Percentiles rank a stretch among this genome's conserved stretches.
phyloP scores from a whole-genome alignment of 1,140 invertebrate species.

The Maniola jurtina region DNA sequence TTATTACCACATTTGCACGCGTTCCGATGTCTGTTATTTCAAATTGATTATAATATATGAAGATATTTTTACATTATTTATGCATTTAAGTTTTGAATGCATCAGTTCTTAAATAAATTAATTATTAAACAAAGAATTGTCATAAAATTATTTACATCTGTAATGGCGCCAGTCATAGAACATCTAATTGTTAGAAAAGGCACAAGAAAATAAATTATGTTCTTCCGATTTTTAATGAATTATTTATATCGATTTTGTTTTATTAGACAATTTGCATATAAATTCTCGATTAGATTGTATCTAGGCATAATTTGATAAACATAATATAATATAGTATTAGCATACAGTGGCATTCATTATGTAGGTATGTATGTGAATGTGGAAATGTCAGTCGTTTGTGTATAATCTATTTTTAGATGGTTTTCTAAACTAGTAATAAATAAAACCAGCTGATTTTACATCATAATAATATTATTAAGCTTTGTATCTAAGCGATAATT shows the following conservation, averaged over 20 bases:
- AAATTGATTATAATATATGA: neutral
- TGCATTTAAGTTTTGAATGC: neutral
- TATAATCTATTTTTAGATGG: neutral
- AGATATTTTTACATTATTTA: neutral
- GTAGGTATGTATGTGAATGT: neutral
- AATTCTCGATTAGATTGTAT: conserved; percentile 3
- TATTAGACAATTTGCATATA: conserved; percentile 4
- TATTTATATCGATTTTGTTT: conserved; percentile 2
- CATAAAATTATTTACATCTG: neutral
- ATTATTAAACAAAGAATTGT: no score
- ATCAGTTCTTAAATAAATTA: neutral
- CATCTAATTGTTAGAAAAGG: neutral
- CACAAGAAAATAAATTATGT: neutral
- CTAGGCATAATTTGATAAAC: neutral
- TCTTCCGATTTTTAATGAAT: conserved; percentile 5
- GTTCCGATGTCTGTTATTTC: neutral
- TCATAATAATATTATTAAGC: no score
- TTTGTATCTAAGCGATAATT: no score
- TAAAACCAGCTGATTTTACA: no score
- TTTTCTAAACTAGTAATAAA: no score
- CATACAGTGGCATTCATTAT: conserved; percentile 10
- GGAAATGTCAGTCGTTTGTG: neutral
- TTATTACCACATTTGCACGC: neutral
- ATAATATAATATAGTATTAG: neutral
- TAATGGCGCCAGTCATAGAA: neutral